Base-by-base conservation (phyloP, 1,140 invertebrate species). In the Vollenhovia emeryi region DNA sequence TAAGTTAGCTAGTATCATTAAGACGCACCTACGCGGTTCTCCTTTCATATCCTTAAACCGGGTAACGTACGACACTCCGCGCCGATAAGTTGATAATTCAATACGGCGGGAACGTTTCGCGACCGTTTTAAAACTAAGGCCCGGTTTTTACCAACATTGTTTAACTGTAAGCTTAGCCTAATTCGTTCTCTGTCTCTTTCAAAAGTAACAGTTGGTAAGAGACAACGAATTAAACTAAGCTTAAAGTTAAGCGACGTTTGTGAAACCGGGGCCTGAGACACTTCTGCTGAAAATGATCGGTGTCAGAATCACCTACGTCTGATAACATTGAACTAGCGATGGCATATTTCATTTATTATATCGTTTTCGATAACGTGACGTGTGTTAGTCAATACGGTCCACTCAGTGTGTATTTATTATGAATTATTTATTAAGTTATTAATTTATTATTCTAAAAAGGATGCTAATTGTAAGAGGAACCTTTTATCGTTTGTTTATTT, bases 1-100 rank as follows among this genome's bases (percentile, higher is more conserved):
- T 21, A 33, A 64, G 36, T 13, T n/a, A 33, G 48, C 30, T 73
- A 11, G 57, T 57, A 7, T 64, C 74, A 30, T 76, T 78, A 64
- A 78, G 11, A 62, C 24, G 24, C 27, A 15, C 24, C 27, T 64
- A 33, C 13, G 4, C 45, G 11, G 6, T 62, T 62, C 21, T 21
- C 40, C 74, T 60, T 24, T 59, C 13, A 11, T 60, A 43, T 75
- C 60, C 4, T 8, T 7, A 40, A 24, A 18, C 15, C 3, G 2
- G 3, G 21, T 55, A 74, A 57, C 7, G 27, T 6, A 40, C 5
- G 3, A 24, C 36, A 24, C 30, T n/a, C n/a, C 66, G 5, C 13
- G 36, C 15, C 43, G 43, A 30, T 68, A 24, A 3, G 33, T 15
- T 40, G 7, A 43, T 68, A 24, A 43, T 45, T 15, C 21, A n/a